These are phyloP conservation scores for Salmo trutta DNA, from an alignment of 2,797 vertebrate genomes.

Conservation along the genomic window DNA sequence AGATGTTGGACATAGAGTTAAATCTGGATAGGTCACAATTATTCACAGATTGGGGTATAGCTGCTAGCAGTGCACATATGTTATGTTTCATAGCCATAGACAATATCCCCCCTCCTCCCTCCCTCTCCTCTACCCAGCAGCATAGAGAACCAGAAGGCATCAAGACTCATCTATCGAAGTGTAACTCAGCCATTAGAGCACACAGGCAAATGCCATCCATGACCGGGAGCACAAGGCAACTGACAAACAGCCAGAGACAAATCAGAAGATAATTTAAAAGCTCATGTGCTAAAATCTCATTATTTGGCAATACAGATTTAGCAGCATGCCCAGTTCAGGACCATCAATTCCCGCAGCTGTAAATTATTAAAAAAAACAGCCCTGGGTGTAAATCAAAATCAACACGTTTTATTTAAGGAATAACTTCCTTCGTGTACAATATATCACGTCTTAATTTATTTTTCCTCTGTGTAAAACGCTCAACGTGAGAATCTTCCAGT, in stretches of 20 bases:
- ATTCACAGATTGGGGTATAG: slow-evolving; percentile 7
- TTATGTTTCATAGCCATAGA: slow-evolving; percentile 12
- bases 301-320: slow-evolving; percentile 99
- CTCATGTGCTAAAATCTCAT: slow-evolving; percentile 98
- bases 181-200: slow-evolving; percentile 99
- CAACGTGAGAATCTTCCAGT: neutral
- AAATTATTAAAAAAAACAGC: slow-evolving; percentile 98
- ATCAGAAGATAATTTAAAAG: slow-evolving; percentile 99
- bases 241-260: slow-evolving; percentile 99
- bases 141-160: slow-evolving; percentile 81
- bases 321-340: slow-evolving; percentile 86
- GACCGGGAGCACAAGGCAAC: slow-evolving; percentile 92
- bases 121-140: slow-evolving; percentile 25
- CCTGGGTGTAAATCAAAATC: slow-evolving; percentile 87
- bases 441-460: slow-evolving; percentile 8
- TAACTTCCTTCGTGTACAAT: slow-evolving; percentile 62
- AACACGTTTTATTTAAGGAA: slow-evolving; percentile 85
- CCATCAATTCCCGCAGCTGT: slow-evolving; percentile 98
- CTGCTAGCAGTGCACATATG: slow-evolving; percentile 6
- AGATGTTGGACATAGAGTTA: neutral
- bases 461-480: slow-evolving; percentile 8
- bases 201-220: slow-evolving; percentile 99
- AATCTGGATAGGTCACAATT: slow-evolving; percentile 2
- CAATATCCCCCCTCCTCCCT: neutral
- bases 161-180: slow-evolving; percentile 99